A percentile compares a stretch with the other conserved stretches of the same genome.
Conservation (phyloP, 2,888 invertebrate species). For the Podabrus alpinus region DNA sequence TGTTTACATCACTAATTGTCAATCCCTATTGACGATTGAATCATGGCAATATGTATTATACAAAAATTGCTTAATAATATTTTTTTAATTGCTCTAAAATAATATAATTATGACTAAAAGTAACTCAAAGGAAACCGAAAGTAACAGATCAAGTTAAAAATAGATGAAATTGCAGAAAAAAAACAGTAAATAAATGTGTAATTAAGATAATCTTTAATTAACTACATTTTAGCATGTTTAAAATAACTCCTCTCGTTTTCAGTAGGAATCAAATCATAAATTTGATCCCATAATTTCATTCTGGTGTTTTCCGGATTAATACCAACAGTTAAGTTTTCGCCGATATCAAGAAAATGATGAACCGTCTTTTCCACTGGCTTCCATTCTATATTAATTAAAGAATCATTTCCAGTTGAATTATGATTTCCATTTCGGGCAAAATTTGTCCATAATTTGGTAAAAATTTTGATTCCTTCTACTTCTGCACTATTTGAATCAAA, state of each 20-base stretch:
- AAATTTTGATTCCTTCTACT: slow-evolving; percentile 32
- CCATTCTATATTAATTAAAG: slow-evolving; percentile 35
- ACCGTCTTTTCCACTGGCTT: slow-evolving; percentile 35
- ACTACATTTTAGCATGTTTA: too few species aligned
- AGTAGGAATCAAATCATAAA: slow-evolving; percentile 13
- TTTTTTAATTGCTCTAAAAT: too few species aligned
- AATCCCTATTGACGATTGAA: too few species aligned
- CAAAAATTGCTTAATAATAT: too few species aligned
- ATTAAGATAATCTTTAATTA: too few species aligned
- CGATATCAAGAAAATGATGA: slow-evolving; percentile 44
- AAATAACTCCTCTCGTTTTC: neutral
- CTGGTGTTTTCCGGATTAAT: slow-evolving; percentile 34
- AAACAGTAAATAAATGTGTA: too few species aligned
- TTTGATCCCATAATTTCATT: slow-evolving; percentile 39
- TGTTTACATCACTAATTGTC: too few species aligned
- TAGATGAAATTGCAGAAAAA: too few species aligned
- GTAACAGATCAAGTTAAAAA: too few species aligned
- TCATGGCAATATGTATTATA: too few species aligned
- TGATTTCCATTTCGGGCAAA: slow-evolving; percentile 39
- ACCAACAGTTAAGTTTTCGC: slow-evolving; percentile 34
- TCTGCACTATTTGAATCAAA: slow-evolving; percentile 33
- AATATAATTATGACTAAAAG: too few species aligned
- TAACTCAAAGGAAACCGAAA: too few species aligned
- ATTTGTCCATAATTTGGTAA: slow-evolving; percentile 42
- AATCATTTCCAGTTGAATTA: slow-evolving; percentile 20